A percentile compares a stretch with the other conserved stretches of the same genome.
These are phyloP conservation scores for Enteromius thamalakanensis DNA, from an alignment of 2,797 vertebrate genomes.

Conservation along the genomic window DNA sequence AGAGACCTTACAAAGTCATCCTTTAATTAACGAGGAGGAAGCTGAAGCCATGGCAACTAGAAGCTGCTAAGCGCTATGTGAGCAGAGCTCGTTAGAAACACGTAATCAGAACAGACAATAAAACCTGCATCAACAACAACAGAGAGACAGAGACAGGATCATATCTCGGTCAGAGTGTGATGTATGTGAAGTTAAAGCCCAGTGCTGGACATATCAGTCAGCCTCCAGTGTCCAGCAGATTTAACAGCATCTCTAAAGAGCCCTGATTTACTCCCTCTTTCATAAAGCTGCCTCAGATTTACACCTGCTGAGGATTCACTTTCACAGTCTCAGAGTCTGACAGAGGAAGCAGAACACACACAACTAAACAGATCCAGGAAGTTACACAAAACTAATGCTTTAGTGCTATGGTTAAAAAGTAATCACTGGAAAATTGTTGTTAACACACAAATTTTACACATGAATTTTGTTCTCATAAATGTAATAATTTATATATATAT, in stretches of 20 bases:
- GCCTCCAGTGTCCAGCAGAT: background rate
- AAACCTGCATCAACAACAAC: constrained; percentile 36
- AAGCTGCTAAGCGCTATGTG: constrained; percentile 20
- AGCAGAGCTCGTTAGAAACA: background rate
- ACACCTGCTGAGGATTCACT: constrained; percentile 31
- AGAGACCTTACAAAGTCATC: constrained; percentile 10
- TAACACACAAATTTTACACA: background rate
- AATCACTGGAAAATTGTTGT: background rate
- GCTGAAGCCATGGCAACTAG: constrained; percentile 29
- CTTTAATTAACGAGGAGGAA: constrained; percentile 53
- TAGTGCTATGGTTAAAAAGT: background rate
- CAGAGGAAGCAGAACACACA: background rate
- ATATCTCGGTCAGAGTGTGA: background rate
- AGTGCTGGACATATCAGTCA: background rate
- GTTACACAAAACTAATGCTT: background rate
- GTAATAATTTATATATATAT: too few relatives aligned
- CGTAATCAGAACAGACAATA: background rate
- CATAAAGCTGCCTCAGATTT: constrained; percentile 50
- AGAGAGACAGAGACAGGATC: background rate
- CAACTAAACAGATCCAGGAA: background rate
- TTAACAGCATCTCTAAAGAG: constrained; percentile 3
- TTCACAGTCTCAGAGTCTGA: background rate
- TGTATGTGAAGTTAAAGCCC: background rate
- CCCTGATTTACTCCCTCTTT: constrained; percentile 46
- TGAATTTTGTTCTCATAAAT: too few relatives aligned